Conservation (phyloP, 2,888 invertebrate genomes). For the Isotomurus palustris region DNA sequence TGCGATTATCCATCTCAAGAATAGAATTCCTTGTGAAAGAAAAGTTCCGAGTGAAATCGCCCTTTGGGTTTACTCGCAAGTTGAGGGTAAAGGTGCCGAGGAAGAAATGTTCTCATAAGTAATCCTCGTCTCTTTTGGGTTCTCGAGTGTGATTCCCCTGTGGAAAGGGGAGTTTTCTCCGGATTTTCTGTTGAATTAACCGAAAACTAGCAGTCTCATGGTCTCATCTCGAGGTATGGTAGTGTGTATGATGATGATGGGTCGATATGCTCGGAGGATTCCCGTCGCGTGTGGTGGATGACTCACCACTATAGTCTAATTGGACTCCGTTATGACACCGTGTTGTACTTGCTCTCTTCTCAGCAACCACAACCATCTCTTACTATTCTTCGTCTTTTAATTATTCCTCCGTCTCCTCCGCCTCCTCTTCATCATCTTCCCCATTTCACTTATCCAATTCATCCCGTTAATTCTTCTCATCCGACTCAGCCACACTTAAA, state of each 20-base stretch:
- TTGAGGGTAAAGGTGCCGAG: too few species aligned
- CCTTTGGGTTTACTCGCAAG: neutral
- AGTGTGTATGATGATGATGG: constrained; percentile 2
- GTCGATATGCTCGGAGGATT: constrained; percentile 19
- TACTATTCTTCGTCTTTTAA: neutral
- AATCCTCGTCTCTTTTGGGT: neutral
- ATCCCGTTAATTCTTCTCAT: neutral
- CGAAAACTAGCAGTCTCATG: constrained; percentile 8
- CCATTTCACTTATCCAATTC: neutral
- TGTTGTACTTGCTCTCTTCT: neutral
- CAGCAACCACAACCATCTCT: neutral
- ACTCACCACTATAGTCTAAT: constrained; percentile 36
- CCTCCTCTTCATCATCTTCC: too few species aligned
- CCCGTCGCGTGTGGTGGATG: constrained; percentile 19
- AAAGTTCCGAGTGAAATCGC: constrained; percentile 6
- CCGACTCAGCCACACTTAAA: too few species aligned
- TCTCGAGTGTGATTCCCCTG: constrained; percentile 21
- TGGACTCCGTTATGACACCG: constrained; percentile 41
- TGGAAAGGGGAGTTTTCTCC: constrained; percentile 23
- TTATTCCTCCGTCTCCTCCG: neutral
- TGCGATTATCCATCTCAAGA: neutral
- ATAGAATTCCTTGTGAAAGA: neutral
- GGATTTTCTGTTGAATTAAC: constrained; percentile 21
- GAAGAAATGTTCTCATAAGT: neutral
- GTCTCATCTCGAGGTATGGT: constrained; percentile 1